These are phyloP conservation scores for Rhyacophila brunnea DNA, from an alignment of 1,140 invertebrate species.

Conservation along the genomic window DNA sequence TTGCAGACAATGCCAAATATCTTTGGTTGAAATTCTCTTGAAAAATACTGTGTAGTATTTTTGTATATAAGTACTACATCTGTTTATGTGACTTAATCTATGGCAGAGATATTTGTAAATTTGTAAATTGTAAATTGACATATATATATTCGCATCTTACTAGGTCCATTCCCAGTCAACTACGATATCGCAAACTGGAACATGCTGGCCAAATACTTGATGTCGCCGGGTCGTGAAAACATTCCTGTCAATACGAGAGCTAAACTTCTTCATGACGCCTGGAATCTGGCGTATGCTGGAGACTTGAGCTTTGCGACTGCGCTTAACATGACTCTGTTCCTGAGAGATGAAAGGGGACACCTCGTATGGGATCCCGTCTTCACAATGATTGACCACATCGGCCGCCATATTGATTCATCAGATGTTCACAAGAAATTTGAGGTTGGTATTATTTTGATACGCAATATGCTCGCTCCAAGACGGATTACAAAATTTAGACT, in stretches of 20 bases:
- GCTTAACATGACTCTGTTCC: conserved; percentile 72
- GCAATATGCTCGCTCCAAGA: no score
- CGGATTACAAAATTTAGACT: no score
- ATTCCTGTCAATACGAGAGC: conserved; percentile 72
- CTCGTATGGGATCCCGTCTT: conserved; percentile 77
- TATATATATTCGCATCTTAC: no score
- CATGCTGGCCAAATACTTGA: conserved; percentile 64
- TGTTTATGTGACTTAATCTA: no score
- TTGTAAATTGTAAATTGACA: no score
- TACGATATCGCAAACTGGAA: conserved; percentile 80
- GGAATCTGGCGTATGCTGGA: conserved; percentile 77
- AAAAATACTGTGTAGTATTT: no score
- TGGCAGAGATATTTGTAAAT: no score
- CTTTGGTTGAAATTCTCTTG: no score
- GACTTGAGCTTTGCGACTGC: conserved; percentile 68
- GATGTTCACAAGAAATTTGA: conserved; percentile 66
- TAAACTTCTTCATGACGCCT: conserved; percentile 74
- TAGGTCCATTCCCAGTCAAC: conserved; percentile 78
- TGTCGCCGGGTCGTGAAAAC: conserved; percentile 48
- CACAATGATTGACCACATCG: conserved; percentile 75
- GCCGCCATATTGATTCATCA: conserved; percentile 65
- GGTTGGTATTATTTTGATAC: conserved; percentile 49
- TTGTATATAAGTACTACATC: no score
- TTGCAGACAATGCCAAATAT: no score
- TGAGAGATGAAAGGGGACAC: conserved; percentile 67